Base-by-base conservation (phyloP, 2,797 vertebrate species). In the Crocidura indochinensis region DNA sequence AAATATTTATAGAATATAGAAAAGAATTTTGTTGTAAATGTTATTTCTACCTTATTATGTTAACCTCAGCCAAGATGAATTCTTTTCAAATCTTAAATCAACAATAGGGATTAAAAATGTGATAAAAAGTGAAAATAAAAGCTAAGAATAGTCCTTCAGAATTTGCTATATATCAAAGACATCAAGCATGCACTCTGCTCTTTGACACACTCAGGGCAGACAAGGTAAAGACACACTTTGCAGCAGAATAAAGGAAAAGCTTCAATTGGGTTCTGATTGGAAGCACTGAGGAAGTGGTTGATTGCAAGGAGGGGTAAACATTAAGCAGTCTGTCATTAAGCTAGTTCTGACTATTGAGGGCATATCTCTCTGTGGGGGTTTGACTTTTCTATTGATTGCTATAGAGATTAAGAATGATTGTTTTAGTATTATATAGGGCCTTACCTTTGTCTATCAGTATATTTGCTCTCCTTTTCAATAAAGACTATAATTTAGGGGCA, bases 11-110 rank as follows among this genome's bases (percentile, higher is more conserved):
- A 38, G 38, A 38, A 38, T 38, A 38, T 38, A 38, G 38, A 38
- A 38, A 2, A 38, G 38, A 38, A 38, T 60, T 60, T 19, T 60
- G 6, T 60, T 60, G 19, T 60, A 60, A 27, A 22, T 84, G 8
- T 19, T 84, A 51, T 72, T 78, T 91, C 22, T 77, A 31, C 6
- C 4, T 22, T 1, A 74, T 12, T 64, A 17, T 60, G 51, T 31
- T 44, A 71, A 84, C 84, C 74, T 77, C 17, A 72, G 20, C 8
- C 8, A 72, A 86, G 56, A 56, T 22, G 92, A 87, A 65, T 22
- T 60, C 3, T 60, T 60, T 84, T 88, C 47, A 81, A 75, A 73
- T 84, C 4, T 51, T 80, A 65, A 65, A n/a, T 62, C 62, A 31
- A 26, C 47, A 74, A 67, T 62, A 80, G 60, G 64, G 83, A 44